Conservation (phyloP, 53 echinoderm and acorn worm genomes). For the Arbacia lixula region DNA sequence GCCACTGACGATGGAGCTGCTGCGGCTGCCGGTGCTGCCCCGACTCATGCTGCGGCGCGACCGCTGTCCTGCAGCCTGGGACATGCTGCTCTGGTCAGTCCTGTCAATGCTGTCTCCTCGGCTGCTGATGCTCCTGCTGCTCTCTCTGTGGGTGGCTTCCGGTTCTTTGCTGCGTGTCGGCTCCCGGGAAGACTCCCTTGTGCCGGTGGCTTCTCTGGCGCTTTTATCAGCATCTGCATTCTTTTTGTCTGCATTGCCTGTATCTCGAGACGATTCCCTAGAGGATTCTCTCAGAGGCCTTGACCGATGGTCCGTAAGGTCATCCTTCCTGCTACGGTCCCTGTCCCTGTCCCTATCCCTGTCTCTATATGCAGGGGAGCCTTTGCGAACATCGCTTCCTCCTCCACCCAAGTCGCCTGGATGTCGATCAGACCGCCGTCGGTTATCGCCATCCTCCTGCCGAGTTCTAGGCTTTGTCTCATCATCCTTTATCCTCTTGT, state of each 20-base stretch:
- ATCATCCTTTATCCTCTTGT: constrained; percentile 28
- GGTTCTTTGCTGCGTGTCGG: constrained; percentile 33
- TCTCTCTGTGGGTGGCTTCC: constrained; percentile 9
- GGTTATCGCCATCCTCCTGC: not conserved
- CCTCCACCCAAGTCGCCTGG: constrained; percentile 14
- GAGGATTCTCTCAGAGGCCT: constrained; percentile 7
- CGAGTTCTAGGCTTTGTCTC: constrained; percentile 10
- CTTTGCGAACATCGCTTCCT: constrained; percentile 34
- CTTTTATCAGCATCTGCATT: not conserved
- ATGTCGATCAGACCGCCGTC: constrained; percentile 14
- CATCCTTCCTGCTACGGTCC: constrained; percentile 19
- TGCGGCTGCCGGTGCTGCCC: constrained; percentile 73
- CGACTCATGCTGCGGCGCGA: constrained; percentile 68
- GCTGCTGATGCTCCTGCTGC: constrained; percentile 8
- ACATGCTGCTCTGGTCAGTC: not conserved
- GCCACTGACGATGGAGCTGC: constrained; percentile 69
- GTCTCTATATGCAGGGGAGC: constrained; percentile 27
- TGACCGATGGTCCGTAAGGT: not conserved
- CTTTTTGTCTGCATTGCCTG: not conserved
- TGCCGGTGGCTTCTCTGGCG: not conserved
- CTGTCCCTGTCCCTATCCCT: constrained; percentile 28
- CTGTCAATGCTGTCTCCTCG: constrained; percentile 30
- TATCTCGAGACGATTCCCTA: constrained; percentile 23
- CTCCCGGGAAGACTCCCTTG: not conserved
- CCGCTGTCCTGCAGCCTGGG: not conserved